These are phyloP conservation scores for Episyrphus balteatus DNA, from an alignment of 1,140 invertebrate genomes.

Conservation along the genomic window DNA sequence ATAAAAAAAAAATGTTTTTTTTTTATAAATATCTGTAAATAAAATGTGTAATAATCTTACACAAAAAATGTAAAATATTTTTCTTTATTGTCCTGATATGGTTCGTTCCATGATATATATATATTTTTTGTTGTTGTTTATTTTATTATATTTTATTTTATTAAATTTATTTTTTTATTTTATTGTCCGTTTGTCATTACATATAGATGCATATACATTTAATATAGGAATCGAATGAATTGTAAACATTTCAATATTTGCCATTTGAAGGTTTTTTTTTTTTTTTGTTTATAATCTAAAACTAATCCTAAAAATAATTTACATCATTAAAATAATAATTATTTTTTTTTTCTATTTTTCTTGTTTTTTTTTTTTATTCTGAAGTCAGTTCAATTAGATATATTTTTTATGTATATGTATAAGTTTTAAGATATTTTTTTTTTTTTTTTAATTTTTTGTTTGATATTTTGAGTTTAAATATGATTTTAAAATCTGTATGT, in stretches of 20 bases:
- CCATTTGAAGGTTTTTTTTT: background rate
- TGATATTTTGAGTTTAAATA: slow-evolving; percentile 13
- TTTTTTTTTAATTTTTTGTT: slow-evolving; percentile 4
- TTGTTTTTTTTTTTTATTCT: slow-evolving; percentile 1
- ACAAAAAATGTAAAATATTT: too few species aligned
- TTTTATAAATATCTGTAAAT: too few species aligned
- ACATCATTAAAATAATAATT: background rate
- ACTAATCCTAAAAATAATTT: background rate
- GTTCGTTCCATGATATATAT: too few species aligned
- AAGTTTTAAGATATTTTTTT: too few species aligned
- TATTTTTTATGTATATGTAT: too few species aligned
- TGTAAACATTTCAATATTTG: slow-evolving; percentile 2
- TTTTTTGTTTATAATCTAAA: background rate
- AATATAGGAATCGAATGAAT: slow-evolving; percentile 12
- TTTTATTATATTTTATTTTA: background rate
- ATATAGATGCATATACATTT: slow-evolving; percentile 18
- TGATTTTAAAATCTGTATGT: slow-evolving; percentile 22
- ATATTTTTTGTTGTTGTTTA: background rate
- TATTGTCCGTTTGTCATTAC: slow-evolving; percentile 8
- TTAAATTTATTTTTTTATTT: background rate
- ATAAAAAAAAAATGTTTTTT: too few species aligned
- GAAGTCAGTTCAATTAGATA: background rate
- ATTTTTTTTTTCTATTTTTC: slow-evolving; percentile 1
- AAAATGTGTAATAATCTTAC: too few species aligned
- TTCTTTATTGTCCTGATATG: too few species aligned